A percentile compares a stretch with the other conserved stretches of the same genome.
Conservation (phyloP, 2,888 invertebrate species). For the Plagiodera versicolora region DNA sequence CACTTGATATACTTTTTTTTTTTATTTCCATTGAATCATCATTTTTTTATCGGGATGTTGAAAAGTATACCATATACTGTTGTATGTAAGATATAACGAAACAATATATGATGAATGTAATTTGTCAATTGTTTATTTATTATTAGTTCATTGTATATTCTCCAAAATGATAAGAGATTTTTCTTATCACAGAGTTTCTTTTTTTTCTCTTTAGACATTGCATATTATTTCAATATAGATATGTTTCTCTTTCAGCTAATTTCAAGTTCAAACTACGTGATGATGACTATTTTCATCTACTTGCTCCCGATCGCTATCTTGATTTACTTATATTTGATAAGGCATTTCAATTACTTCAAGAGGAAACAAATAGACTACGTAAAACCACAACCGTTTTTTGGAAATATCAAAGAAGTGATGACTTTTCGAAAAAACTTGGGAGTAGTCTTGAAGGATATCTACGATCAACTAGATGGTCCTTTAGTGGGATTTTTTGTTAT, state of each 20-base stretch:
- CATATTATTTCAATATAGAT: background rate
- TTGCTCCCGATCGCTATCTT: slow-evolving; percentile 27
- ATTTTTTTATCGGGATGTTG: no score
- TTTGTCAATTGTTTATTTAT: no score
- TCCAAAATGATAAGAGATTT: no score
- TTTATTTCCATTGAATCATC: no score
- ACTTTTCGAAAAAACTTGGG: slow-evolving; percentile 36
- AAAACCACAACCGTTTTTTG: slow-evolving; percentile 51
- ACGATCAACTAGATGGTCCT: slow-evolving; percentile 33
- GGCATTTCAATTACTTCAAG: slow-evolving; percentile 54
- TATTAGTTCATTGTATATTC: no score
- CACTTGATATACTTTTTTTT: no score
- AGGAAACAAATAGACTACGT: slow-evolving; percentile 49
- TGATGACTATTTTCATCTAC: slow-evolving; percentile 23
- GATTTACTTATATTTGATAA: slow-evolving; percentile 46
- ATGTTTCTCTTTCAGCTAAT: slow-evolving; percentile 21
- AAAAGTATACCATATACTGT: no score
- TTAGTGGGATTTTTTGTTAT: slow-evolving; percentile 58
- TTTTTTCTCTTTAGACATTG: no score
- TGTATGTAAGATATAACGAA: no score
- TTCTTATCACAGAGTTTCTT: no score
- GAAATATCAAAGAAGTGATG: slow-evolving; percentile 52
- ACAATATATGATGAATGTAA: no score
- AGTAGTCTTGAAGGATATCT: slow-evolving; percentile 24
- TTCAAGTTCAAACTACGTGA: slow-evolving; percentile 20